Evolutionary conservation across 2,113 vertebrate species (phyloP), one percentile per base, ranked within the genome.

Genomic region (Dromaius novaehollandiae): DNA sequence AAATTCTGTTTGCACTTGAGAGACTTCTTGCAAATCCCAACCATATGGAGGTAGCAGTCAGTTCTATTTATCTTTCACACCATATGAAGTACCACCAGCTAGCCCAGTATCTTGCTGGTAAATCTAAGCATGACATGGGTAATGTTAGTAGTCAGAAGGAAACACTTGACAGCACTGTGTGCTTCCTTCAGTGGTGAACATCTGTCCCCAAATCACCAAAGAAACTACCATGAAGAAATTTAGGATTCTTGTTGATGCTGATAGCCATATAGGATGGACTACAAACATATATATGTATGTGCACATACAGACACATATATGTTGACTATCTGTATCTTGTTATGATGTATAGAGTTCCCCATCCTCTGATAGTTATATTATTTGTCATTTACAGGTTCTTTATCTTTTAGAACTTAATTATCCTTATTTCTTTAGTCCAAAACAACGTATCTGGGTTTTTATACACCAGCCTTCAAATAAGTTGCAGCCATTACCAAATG

Each of bases 11-110:
- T 90, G 90, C 34, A 94, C 95, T 93, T 96, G 94, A 96, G 88
- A 93, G 86, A 82, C 79, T 90, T 82, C 81, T 87, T 82, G 86
- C 81, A 94, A 96, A 93, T 76, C 56, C 70, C 74, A 76, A 76
- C 74, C 96, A 96, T 89, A 97, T 94, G 94, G 95, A 96, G 83
- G 75, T 89, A 95, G 78, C 92, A 96, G 95, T 92, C 92, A 28
- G 90, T 92, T 94, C 90, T 93, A 96, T 96, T 95, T 89, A 95
- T 96, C 96, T 94, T 94, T 82, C 92, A 65, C 93, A 63, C 81
- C 80, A 21, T 76, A 58, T 48, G 93, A 88, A 91, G 86, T 73
- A 84, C 77, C 93, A 90, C 25, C 93, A 97, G 80, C 92, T 64
- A 96, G 69, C 12, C 93, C 90, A 92, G 90, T 13, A 63, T 51